A percentile compares a stretch with the other conserved stretches of the same genome.
Conservation (phyloP, 2,797 vertebrate genomes). For the Takifugu ocellatus region DNA sequence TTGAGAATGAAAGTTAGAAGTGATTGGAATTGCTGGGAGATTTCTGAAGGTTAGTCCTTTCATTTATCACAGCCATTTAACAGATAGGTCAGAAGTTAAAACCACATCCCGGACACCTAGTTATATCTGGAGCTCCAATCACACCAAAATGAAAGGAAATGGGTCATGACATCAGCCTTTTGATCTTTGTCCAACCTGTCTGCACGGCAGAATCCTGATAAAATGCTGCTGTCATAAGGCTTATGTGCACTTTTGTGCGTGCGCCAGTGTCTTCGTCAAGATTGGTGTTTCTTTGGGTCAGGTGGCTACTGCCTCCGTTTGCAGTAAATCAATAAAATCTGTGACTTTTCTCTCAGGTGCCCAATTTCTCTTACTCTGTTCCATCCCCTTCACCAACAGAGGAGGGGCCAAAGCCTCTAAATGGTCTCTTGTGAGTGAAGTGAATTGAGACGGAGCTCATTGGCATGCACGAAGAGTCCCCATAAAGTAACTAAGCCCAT, state of each 20-base stretch:
- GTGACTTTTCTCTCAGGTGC: slow-evolving; percentile 26
- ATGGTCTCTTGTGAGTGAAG: slow-evolving; percentile 65
- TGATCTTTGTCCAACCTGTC: slow-evolving; percentile 55
- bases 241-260: slow-evolving; percentile 1
- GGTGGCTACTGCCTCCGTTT: slow-evolving; percentile 40
- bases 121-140: slow-evolving; percentile 57
- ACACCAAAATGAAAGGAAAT: slow-evolving; percentile 60
- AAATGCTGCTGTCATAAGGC: slow-evolving; percentile 32
- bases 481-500: slow-evolving; percentile 68
- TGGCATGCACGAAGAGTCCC: slow-evolving; percentile 63
- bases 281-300: slow-evolving; percentile 43
- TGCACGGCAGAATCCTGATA: slow-evolving; percentile 44
- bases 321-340: slow-evolving; percentile 50
- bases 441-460: slow-evolving; percentile 63
- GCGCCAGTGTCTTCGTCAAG: slow-evolving; percentile 8
- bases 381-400: slow-evolving; percentile 6
- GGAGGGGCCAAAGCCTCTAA: slow-evolving; percentile 40
- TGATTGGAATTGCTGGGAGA: slow-evolving; percentile 36
- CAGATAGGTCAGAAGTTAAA: slow-evolving; percentile 58
- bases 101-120: slow-evolving; percentile 55
- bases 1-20: slow-evolving; percentile 25
- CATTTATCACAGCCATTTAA: slow-evolving; percentile 53
- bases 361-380: not conserved
- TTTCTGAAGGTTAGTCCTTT: slow-evolving; percentile 43
- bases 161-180: slow-evolving; percentile 57